Conservation (phyloP, 2,113 vertebrate genomes). For the Syngnathus floridae region DNA sequence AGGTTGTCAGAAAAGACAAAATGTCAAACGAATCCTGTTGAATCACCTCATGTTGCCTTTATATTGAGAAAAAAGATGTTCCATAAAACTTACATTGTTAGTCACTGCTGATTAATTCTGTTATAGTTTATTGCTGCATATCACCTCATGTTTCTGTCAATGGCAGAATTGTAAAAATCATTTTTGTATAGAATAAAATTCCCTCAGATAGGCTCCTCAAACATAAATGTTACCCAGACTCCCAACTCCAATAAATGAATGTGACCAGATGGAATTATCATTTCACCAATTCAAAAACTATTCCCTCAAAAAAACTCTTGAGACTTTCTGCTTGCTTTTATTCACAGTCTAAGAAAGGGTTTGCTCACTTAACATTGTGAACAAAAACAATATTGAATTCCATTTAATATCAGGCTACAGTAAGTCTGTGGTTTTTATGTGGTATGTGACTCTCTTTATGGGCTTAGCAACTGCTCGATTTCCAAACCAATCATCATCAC, state of each 20-base stretch:
- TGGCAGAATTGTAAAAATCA: not conserved
- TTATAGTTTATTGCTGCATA: not conserved
- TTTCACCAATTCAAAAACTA: not conserved
- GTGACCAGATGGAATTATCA: not conserved
- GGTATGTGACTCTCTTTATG: conserved; percentile 46
- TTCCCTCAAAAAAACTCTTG: not conserved
- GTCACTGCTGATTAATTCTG: not conserved
- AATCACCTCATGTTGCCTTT: conserved; percentile 13
- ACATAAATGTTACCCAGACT: not conserved
- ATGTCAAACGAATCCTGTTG: conserved; percentile 16
- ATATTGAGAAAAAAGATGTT: conserved; percentile 13
- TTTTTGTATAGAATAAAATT: not conserved
- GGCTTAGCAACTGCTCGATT: conserved; percentile 30
- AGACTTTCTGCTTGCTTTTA: not conserved
- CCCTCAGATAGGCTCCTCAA: not conserved
- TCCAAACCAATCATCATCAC: conserved; percentile 40
- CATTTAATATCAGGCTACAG: conserved; percentile 29
- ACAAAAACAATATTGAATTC: conserved; percentile 45
- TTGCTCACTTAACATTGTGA: conserved; percentile 39
- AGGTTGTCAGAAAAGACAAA: conserved; percentile 10
- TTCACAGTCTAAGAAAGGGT: conserved; percentile 10
- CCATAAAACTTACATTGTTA: not conserved
- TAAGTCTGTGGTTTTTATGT: conserved; percentile 6
- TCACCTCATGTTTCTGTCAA: not conserved
- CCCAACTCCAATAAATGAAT: not conserved